Evolutionary conservation across 2,797 vertebrate species (phyloP), one percentile per base, ranked within the genome.

Genomic region (Danio albolineatus): DNA sequence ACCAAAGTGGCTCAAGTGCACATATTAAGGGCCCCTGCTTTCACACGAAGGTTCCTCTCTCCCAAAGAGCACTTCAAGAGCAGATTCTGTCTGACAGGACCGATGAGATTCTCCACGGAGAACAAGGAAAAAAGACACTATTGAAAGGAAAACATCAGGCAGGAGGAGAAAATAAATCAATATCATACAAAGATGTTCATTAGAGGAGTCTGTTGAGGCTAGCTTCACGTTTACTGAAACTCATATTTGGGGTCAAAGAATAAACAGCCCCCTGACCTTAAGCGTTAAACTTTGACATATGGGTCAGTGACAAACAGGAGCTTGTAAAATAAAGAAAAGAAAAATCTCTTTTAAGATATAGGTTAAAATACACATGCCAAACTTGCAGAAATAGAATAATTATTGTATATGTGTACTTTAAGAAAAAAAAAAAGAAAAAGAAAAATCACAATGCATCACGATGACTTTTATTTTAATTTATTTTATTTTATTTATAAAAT

Each of bases 1-100:
- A 82, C 80, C 86, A 88, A 86, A 82, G 85, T 84, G 85, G 88
- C 87, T 90, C 83, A 84, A 89, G 89, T 90, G 86, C 87, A 90
- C 87, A 87, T 90, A 90, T 87, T 89, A 88, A 80, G 81, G 60
- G 38, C 72, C 59, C 69, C 61, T 16, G 17, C 51, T 8, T 66
- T 84, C 70, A 38, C 49, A 62, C 21, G 36, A 54, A 54, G 28
- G 48, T 36, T 60, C 51, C 10, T 36, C 82, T 78, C 70, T 81
- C 64, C 60, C 65, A 62, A 59, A 69, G 69, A 64, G n/a, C 74
- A 65, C 72, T 84, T 74, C 65, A 84, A 61, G 73, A 57, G 73
- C 57, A 62, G 72, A 72, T 60, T 71, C 67, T 60, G 71, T 51
- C 66, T 73, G 72, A 54, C 75, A 73, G 48, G 38, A 59, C 74